phyloP scores from a whole-genome alignment of 2,797 vertebrate genomes.

The Oreonectes daqikongensis region DNA sequence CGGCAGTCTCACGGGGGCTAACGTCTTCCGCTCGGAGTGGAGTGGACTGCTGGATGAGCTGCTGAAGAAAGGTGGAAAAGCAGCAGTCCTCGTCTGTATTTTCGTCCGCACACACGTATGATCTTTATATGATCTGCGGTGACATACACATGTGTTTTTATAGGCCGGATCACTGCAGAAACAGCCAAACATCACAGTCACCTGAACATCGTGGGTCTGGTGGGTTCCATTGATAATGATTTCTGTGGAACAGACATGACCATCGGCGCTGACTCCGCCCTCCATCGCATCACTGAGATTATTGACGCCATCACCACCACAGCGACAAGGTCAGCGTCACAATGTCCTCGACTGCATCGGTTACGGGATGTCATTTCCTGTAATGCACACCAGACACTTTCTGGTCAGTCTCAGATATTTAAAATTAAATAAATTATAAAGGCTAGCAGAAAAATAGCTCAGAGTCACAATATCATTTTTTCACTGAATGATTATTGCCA shows the following conservation, averaged over 20 bases:
- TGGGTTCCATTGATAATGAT: conserved; percentile 96
- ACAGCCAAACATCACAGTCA: conserved; percentile 75
- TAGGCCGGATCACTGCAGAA: conserved; percentile 86
- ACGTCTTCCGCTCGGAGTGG: conserved; percentile 94
- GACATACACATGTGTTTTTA: not conserved
- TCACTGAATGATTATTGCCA: too few species aligned
- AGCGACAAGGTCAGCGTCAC: conserved; percentile 82
- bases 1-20: conserved; percentile 93
- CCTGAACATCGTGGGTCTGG: conserved; percentile 92
- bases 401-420: not conserved
- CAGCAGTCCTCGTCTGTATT: not conserved
- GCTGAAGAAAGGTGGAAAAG: conserved; percentile 77
- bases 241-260: conserved; percentile 99
- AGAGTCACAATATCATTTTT: too few species aligned
- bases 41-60: conserved; percentile 85
- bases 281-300: conserved; percentile 94
- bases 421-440: not conserved
- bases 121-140: too few species aligned
- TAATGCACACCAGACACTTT: not conserved
- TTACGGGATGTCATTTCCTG: not conserved
- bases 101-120: too few species aligned
- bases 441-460: not conserved
- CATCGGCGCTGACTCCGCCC: conserved; percentile 91
- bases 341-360: not conserved
- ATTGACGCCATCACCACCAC: conserved; percentile 94